Percentiles rank a stretch among this genome's conserved stretches.
Evolutionary conservation across 2,797 vertebrate species (phyloP).

Genomic region (Sebastes umbrosus): DNA sequence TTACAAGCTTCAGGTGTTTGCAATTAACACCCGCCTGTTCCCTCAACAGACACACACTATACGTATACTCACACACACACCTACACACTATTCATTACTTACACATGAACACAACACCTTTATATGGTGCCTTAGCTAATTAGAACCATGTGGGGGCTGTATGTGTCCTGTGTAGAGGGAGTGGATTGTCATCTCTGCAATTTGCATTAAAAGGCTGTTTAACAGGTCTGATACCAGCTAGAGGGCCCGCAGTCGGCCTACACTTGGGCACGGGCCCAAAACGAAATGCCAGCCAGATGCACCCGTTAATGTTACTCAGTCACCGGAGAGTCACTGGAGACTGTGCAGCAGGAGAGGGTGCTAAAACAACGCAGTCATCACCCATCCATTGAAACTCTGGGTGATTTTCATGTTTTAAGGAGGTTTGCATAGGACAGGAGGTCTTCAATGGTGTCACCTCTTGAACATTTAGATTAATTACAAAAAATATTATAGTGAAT

Average conservation of each 20-base stretch:
- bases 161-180: conserved; percentile 39
- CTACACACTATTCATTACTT: conserved; percentile 36
- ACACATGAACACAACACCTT: conserved; percentile 64
- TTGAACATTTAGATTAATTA: not conserved
- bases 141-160: conserved; percentile 65
- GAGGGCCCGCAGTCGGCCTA: conserved; percentile 28
- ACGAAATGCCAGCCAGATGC: conserved; percentile 31
- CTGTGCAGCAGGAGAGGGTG: not conserved
- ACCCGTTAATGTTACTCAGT: conserved; percentile 12
- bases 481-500: not conserved
- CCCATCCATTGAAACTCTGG: not conserved
- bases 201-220: conserved; percentile 64
- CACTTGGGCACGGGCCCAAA: conserved; percentile 39
- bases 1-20: conserved; percentile 78
- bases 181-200: conserved; percentile 64
- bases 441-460: not conserved
- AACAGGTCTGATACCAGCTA: conserved; percentile 44
- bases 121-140: conserved; percentile 61
- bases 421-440: no score
- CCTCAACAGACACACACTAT: conserved; percentile 48
- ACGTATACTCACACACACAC: conserved; percentile 1
- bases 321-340: not conserved
- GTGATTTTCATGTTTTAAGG: not conserved
- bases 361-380: not conserved
- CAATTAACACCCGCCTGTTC: conserved; percentile 69